phyloP scores from a whole-genome alignment of 2,797 vertebrate genomes.

The Morelia viridis region DNA sequence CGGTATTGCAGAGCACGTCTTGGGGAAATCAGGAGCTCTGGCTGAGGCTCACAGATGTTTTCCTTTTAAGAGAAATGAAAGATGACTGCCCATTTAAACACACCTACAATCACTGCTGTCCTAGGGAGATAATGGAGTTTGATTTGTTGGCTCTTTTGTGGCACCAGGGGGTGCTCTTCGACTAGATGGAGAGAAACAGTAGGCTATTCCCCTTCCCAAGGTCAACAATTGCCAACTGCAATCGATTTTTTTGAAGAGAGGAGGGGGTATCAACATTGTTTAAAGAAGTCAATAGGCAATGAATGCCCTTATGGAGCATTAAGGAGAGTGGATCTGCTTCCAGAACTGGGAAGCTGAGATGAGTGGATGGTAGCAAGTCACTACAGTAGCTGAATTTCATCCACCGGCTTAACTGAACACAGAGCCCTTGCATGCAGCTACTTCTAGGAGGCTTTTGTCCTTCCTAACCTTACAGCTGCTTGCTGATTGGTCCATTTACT shows the following conservation, averaged over 20 bases:
- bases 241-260: not conserved
- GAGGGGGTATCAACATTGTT: not conserved
- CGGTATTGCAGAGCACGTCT: not conserved
- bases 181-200: not conserved
- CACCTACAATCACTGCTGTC: not conserved
- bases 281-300: not conserved
- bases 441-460: not conserved
- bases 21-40: not conserved
- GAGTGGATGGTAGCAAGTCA: not conserved
- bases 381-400: not conserved
- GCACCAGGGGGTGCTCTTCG: slow-evolving; percentile 20
- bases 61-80: not conserved
- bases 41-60: not conserved
- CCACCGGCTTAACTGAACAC: not conserved
- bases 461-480: not conserved
- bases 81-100: not conserved
- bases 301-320: not conserved
- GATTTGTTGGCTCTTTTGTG: slow-evolving; percentile 5
- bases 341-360: not conserved
- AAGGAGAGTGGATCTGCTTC: not conserved
- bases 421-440: not conserved
- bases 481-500: not conserved
- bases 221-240: not conserved
- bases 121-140: not conserved
- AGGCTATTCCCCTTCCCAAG: not conserved